These are phyloP conservation scores for Peromyscus polionotus DNA, from an alignment of 2,113 vertebrate species.

Conservation along the genomic window DNA sequence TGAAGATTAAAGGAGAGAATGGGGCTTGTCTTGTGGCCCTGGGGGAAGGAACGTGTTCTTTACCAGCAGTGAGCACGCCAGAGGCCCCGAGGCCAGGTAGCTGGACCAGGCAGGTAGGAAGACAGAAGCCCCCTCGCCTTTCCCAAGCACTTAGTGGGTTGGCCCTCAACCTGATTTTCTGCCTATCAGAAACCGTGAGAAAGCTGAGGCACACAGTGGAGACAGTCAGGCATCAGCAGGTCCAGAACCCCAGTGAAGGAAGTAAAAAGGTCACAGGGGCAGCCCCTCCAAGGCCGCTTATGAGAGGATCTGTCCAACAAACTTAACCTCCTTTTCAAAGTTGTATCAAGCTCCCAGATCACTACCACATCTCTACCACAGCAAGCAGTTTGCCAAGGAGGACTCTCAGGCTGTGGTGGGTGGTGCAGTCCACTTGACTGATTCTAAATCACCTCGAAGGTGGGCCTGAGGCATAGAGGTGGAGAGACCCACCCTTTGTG, in stretches of 20 bases:
- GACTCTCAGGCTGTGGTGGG: neutral
- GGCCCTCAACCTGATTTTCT: neutral
- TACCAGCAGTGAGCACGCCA: neutral
- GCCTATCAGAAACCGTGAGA: neutral
- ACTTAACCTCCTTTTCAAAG: neutral
- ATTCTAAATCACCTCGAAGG: neutral
- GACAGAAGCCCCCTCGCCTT: neutral
- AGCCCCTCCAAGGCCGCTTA: neutral
- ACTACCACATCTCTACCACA: neutral
- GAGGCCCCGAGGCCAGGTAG: neutral
- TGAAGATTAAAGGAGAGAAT: constrained; percentile 27
- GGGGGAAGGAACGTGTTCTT: neutral
- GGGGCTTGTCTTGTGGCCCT: neutral
- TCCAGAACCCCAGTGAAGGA: neutral
- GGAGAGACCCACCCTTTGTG: neutral
- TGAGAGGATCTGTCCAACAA: neutral
- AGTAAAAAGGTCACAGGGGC: neutral
- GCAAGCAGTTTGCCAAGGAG: too few relatives aligned
- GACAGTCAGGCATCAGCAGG: neutral
- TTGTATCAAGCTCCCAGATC: neutral
- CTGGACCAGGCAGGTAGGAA: neutral
- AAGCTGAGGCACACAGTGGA: neutral
- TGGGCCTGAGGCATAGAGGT: neutral
- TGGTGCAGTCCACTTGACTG: neutral
- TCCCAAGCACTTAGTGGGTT: neutral